These are phyloP conservation scores for Otus sunia DNA, from an alignment of 2,113 vertebrate genomes.

Conservation along the genomic window DNA sequence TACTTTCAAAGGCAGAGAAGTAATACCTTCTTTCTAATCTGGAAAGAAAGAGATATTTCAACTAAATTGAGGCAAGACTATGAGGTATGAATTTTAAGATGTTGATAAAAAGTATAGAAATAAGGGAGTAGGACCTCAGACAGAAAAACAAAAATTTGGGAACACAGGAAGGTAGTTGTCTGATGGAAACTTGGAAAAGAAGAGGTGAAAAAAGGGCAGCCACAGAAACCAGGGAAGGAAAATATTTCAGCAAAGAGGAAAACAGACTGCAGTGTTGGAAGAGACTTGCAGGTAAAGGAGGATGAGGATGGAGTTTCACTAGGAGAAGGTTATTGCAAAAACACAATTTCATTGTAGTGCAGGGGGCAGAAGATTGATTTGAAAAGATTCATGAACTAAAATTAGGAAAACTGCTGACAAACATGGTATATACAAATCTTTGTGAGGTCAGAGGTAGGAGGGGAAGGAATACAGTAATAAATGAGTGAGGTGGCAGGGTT, in stretches of 20 bases:
- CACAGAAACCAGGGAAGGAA: constrained; percentile 23
- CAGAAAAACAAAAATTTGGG: background rate
- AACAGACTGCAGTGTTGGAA: background rate
- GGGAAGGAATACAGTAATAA: background rate
- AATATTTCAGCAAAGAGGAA: constrained; percentile 32
- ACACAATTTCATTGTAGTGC: background rate
- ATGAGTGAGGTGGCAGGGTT: background rate
- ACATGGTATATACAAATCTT: background rate
- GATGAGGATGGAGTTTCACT: background rate
- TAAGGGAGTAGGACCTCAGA: background rate
- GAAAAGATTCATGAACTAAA: background rate
- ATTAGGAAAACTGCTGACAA: background rate
- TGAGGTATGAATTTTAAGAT: background rate
- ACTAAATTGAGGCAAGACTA: background rate
- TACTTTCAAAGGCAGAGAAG: background rate
- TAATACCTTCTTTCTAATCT: background rate
- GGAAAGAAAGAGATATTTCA: background rate
- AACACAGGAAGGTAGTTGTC: background rate
- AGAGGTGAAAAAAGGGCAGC: background rate
- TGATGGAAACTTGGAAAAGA: constrained; percentile 52
- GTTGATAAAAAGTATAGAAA: background rate
- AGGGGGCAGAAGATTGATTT: background rate
- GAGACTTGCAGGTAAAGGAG: background rate
- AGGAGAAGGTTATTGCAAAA: background rate
- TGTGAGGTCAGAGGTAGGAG: background rate